Base-by-base conservation (phyloP, 2,797 vertebrate species). In the Propithecus deckenii region DNA sequence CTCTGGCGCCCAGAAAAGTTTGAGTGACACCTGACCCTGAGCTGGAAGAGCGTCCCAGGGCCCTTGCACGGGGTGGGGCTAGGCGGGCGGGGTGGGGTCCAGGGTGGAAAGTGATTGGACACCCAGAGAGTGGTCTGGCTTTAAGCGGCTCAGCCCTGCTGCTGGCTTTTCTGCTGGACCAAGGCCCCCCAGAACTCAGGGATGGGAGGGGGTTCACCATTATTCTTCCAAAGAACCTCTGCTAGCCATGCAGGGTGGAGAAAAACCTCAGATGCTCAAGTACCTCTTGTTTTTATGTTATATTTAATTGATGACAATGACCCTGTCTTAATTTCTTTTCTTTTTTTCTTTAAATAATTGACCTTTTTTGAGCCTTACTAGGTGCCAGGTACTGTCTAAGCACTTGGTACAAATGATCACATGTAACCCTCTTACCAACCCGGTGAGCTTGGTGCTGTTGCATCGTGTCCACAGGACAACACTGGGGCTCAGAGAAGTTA, bases 391-490 rank as follows among this genome's bases (percentile, higher is more conserved):
- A 28, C 20, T 22, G 14, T 72, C 76, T 80, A 52, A 55, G 84
- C 50, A 20, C 41, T 55, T 41, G 28, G 59, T 22, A 15, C 46
- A 75, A 5, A 9, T 43, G 2, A 41, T 65, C 12, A 10, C 11
- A 1, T 0, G 0, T 4, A 28, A 67, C 10, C 55, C 13, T n/a
- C 23, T 55, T 41, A 4, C 80, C 12, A 12, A 11, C 6, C 23
- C 22, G 15, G 0, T 38, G 52, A 87, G 20, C 43, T 28, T 7
- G 0, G 22, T 1, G 25, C 65, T 8, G 41, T 25, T 17, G 7
- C 25, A 3, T 32, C 8, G 1, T 35, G 76, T 41, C 35, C 12
- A 0, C 28, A 5, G 8, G 80, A 80, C 72, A 46, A 22, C 57
- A 2, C 15, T 0, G 4, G 52, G 79, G 23, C 17, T 55, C 79